Evolutionary conservation across 2,888 invertebrate genomes (phyloP), one percentile per base, ranked within the genome.

Genomic region (Altica lythri): DNA sequence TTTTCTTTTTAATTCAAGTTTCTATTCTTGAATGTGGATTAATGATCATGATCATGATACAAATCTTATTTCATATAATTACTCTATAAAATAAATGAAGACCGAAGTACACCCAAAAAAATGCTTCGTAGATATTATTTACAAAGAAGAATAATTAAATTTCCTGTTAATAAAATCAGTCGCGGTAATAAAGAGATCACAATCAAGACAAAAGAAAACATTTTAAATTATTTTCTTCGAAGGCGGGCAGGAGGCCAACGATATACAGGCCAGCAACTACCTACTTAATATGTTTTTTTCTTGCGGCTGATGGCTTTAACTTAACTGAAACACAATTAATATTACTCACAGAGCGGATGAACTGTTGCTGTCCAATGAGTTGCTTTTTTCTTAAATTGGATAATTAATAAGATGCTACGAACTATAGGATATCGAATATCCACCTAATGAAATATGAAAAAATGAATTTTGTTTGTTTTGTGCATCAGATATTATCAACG

Each of bases 181-280:
- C 55, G 51, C 51, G 53, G 55, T 59, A 62, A 62, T 59, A 55
- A 47, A 55, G 55, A 62, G 62, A 63, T 62, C 56, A 55, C 43
- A 60, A 64, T 64, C 64, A 43, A 51, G 53, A 40, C 56, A 38
- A 50, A 54, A 48, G 56, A 50, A 56, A 53, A 61, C 57, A 55
- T 57, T 55, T 42, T 44, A 61, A 61, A 64, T 64, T 56, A 63
- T 64, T 61, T 64, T 58, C 59, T 47, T 47, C 53, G 51, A 47
- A 56, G 60, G 57, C 51, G 53, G 47, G 51, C 45, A 19, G 32
- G 2, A 8, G 8, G 27, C 27, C 27, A 27, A 4, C 30, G 30
- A 30, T 30, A 27, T 27, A 4, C n/a, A 27, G 6, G 2, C 27
- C 9, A 30, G 34, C 34, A 16, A 34, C 34, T 14, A 34, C 34